These are phyloP conservation scores for Conchocele bisecta DNA, from an alignment of 2,888 invertebrate genomes.

Conservation along the genomic window DNA sequence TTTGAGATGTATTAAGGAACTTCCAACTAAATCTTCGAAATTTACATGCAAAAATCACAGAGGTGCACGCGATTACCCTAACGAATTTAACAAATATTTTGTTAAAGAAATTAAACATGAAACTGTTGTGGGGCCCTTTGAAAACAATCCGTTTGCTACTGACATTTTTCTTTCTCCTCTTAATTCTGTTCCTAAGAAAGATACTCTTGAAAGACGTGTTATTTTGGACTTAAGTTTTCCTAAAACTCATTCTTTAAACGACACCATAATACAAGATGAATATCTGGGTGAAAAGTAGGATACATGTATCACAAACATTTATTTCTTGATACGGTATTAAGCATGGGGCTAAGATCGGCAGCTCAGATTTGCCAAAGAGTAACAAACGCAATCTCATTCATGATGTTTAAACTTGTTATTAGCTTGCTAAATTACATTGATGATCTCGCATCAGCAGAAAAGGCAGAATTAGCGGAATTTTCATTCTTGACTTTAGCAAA, in stretches of 20 bases:
- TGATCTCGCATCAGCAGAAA: constrained; percentile 9
- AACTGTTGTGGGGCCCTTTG: neutral
- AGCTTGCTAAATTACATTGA: constrained; percentile 8
- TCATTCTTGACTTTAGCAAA: neutral
- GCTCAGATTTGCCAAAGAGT: neutral
- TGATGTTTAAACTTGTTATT: neutral
- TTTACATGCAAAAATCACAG: no score
- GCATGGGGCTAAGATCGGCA: neutral
- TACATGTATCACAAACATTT: neutral
- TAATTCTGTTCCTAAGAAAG: neutral
- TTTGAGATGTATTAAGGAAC: no score
- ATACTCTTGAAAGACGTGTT: neutral
- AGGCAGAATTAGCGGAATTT: neutral
- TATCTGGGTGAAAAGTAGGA: neutral
- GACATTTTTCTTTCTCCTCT: neutral
- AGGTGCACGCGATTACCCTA: neutral
- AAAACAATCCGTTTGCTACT: neutral
- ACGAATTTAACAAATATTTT: neutral
- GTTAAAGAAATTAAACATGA: neutral
- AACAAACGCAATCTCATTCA: neutral
- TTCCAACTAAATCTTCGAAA: no score
- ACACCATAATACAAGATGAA: neutral
- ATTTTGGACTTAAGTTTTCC: neutral
- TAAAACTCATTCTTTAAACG: neutral
- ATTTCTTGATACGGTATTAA: neutral